Evolutionary conservation across 64 coral and sea anemone genomes (phyloP).

Genomic region (Porites australiensis): DNA sequence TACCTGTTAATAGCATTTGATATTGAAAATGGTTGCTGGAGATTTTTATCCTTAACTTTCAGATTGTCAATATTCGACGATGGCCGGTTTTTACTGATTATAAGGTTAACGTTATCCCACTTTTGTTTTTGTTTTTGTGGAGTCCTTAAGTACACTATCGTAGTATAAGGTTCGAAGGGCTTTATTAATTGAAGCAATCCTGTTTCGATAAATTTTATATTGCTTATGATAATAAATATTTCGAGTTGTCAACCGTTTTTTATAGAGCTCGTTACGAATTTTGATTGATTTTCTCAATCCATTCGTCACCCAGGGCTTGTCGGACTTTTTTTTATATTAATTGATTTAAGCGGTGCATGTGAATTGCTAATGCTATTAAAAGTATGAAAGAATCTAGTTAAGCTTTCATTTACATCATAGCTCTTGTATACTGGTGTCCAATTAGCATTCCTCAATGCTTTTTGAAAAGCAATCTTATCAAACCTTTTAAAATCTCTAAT

Average conservation of each 20-base stretch:
- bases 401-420: not conserved
- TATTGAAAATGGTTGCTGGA: too few relatives aligned
- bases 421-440: not conserved
- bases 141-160: conserved; percentile 51
- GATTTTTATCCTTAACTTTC: too few relatives aligned
- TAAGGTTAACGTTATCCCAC: conserved; percentile 8
- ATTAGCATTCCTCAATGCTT: not conserved
- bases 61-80: conserved; percentile 45
- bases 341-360: not conserved
- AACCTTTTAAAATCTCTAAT: conserved; percentile 13
- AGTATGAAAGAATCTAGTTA: not conserved
- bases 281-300: conserved; percentile 43
- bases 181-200: not conserved
- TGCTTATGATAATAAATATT: not conserved
- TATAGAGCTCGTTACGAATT: conserved; percentile 7
- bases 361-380: conserved; percentile 26
- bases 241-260: conserved; percentile 30
- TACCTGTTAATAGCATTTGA: not conserved
- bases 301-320: conserved; percentile 28
- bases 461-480: not conserved
- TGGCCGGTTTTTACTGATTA: conserved; percentile 53
- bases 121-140: conserved; percentile 19
- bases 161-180: conserved; percentile 5
- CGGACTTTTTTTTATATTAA: not conserved
- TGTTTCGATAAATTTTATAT: not conserved